Conservation (phyloP, 2,888 invertebrate species). For the Cantharis lateralis region DNA sequence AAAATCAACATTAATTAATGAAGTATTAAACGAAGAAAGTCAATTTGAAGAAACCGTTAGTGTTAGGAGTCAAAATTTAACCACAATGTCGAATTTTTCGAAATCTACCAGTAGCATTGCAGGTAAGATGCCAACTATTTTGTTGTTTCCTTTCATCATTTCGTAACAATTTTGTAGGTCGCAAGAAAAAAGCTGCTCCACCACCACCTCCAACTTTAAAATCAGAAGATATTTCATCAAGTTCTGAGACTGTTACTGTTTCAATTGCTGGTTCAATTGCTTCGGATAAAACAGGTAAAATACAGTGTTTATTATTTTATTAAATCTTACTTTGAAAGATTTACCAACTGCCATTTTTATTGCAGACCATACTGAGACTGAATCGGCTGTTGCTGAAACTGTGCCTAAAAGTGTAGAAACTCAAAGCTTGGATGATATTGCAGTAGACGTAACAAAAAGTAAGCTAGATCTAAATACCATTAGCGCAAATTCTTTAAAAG, state of each 20-base stretch:
- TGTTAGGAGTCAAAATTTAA: constrained; percentile 49
- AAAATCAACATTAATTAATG: constrained; percentile 45
- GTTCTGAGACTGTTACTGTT: constrained; percentile 51
- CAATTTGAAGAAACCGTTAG: constrained; percentile 40
- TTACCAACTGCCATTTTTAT: not conserved
- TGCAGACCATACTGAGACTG: constrained; percentile 1
- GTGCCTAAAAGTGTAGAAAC: not conserved
- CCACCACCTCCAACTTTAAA: constrained; percentile 58
- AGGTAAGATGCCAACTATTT: constrained; percentile 1
- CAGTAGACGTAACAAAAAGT: constrained; percentile 14
- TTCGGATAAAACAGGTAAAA: constrained; percentile 21
- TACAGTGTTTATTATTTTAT: too few species aligned
- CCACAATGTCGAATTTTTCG: constrained; percentile 51
- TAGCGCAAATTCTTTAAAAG: not conserved
- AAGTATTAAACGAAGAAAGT: constrained; percentile 36
- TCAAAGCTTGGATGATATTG: not conserved
- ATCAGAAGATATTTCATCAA: constrained; percentile 44
- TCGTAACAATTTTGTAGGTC: constrained; percentile 51
- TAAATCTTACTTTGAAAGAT: not conserved
- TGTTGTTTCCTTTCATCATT: not conserved
- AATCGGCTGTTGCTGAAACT: constrained; percentile 1
- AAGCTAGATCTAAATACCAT: constrained; percentile 9
- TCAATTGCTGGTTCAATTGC: constrained; percentile 50
- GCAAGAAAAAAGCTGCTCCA: constrained; percentile 65
- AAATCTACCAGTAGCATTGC: constrained; percentile 54